Evolutionary conservation across 2,113 vertebrate species (phyloP).

Genomic region (Chaenocephalus aceratus): DNA sequence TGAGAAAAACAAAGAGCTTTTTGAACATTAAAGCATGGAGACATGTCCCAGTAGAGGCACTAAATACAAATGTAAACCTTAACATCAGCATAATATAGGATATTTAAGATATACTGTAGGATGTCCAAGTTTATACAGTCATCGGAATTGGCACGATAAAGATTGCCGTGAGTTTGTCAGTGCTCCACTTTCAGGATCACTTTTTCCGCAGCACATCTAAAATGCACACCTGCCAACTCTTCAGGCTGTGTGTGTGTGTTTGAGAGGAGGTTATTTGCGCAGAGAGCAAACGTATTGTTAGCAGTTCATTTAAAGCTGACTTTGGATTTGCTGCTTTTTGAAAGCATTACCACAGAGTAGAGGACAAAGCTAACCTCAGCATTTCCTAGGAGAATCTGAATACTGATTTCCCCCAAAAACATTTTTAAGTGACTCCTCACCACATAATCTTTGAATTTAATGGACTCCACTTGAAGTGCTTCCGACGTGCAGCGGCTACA

Average conservation of each 20-base stretch:
- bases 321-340: constrained; percentile 32
- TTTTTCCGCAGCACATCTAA: constrained; percentile 38
- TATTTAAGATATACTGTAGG: background rate
- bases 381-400: constrained; percentile 38
- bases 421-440: constrained; percentile 38
- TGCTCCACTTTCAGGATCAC: constrained; percentile 37
- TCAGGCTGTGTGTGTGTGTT: constrained; percentile 15
- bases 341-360: constrained; percentile 19
- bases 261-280: constrained; percentile 33
- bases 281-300: constrained; percentile 32
- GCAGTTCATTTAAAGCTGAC: constrained; percentile 62
- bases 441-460: constrained; percentile 40
- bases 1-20: no score
- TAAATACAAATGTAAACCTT: no score
- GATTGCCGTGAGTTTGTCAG: constrained; percentile 21
- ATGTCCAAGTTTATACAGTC: background rate
- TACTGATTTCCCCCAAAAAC: constrained; percentile 31
- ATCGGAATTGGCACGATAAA: constrained; percentile 6
- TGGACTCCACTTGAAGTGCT: constrained; percentile 29
- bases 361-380: constrained; percentile 61
- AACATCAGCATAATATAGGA: no score
- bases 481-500: constrained; percentile 23
- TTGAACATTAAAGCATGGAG: no score
- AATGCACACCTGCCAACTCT: constrained; percentile 47
- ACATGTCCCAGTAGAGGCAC: no score